phyloP scores from a whole-genome alignment of 2,888 invertebrate species.

The Sesia apiformis region DNA sequence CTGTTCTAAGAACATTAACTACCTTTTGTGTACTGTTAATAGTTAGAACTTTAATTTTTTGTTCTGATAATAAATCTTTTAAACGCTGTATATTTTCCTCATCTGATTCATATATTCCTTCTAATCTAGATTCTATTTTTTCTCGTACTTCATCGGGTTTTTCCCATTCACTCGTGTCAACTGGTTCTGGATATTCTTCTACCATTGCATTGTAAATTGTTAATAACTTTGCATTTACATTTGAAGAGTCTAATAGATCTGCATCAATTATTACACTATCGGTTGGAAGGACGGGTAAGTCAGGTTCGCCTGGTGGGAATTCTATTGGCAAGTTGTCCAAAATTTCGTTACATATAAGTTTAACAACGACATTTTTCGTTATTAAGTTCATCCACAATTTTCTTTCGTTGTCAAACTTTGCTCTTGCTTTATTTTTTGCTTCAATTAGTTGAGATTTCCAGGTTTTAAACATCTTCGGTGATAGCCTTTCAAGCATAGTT shows the following conservation, averaged over 20 bases:
- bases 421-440: slow-evolving; percentile 33
- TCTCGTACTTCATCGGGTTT: slow-evolving; percentile 57
- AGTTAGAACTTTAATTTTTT: slow-evolving; percentile 57
- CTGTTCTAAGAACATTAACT: slow-evolving; percentile 32
- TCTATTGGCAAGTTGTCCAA: slow-evolving; percentile 20
- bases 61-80: slow-evolving; percentile 40
- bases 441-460: slow-evolving; percentile 56
- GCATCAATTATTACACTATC: slow-evolving; percentile 65
- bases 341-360: slow-evolving; percentile 44
- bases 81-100: slow-evolving; percentile 50
- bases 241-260: slow-evolving; percentile 38
- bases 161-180: slow-evolving; percentile 60
- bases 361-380: slow-evolving; percentile 34
- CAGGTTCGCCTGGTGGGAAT: slow-evolving; percentile 1
- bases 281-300: slow-evolving; percentile 7
- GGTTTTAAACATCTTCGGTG: slow-evolving; percentile 33
- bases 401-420: slow-evolving; percentile 26
- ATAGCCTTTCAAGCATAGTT: slow-evolving; percentile 34
- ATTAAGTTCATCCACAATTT: slow-evolving; percentile 38
- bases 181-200: slow-evolving; percentile 61
- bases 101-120: slow-evolving; percentile 54
- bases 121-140: slow-evolving; percentile 55
- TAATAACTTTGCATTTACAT: slow-evolving; percentile 46
- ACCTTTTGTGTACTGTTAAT: slow-evolving; percentile 50
- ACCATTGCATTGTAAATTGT: slow-evolving; percentile 44